Base-by-base conservation (phyloP, 2,888 invertebrate genomes). In the Leptopilina syphax region DNA sequence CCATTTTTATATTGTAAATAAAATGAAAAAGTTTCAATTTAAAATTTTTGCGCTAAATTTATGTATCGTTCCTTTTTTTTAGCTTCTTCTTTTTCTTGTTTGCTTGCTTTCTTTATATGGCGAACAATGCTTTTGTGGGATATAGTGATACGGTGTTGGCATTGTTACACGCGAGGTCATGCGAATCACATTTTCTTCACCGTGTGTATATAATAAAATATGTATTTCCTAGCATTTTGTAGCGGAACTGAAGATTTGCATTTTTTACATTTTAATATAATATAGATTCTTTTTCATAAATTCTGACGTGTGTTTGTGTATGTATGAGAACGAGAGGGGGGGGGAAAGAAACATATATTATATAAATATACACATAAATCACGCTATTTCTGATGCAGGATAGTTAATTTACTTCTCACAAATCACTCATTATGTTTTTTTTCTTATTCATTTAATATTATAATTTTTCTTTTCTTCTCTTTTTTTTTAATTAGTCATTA, bases 401-500 rank as follows among this genome's bases (percentile, higher is more conserved):
- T 73, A 34, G 34, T 57, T 73, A 70, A 70, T 54, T 70, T 27
- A 18, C 70, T 54, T 54, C 34, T 57, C 73, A 73, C 57, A 73
- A 73, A 73, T 73, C 9, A 34, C 73, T 73, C 41, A 73, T 57
- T 73, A 73, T 73, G 13, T 65, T 34, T 13, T 13, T 34, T 13
- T 65, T 65, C 12, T 34, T 65, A 3, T 18, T 63, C 18, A 44
- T 50, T 50, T 50, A 50, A 9, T 68, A 10, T 68, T 50, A 12
- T 54, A 34, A 34, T 34, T 34, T 34, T 34, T 34, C 34, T 34
- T 34, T 34, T 34, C 34, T 34, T 34, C 34, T 34, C 34, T 34
- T 70, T 27, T 73, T 73, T 73, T 73, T 73, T 73, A 73, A 73
- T 73, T 73, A 73, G n/a, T 5, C 57, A 73, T 73, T 73, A 73